A percentile compares a stretch with the other conserved stretches of the same genome.
Evolutionary conservation across 2,888 invertebrate genomes (phyloP).

Genomic region (Dermolepida albohirtum): DNA sequence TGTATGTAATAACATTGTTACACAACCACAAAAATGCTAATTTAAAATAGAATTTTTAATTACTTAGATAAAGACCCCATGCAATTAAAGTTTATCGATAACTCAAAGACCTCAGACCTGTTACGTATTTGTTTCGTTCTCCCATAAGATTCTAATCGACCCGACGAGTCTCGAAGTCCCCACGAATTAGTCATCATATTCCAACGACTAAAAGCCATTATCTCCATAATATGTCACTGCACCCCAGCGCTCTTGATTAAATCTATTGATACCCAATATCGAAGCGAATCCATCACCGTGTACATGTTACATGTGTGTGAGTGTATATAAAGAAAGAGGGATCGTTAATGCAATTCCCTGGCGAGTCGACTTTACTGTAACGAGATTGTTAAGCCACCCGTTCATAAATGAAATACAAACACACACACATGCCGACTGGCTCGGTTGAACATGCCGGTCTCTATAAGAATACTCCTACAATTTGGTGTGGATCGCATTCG

Average conservation of each 20-base stretch:
- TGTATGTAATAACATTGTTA: too few species aligned
- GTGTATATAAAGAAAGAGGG: too few species aligned
- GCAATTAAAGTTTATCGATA: too few species aligned
- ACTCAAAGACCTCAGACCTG: not conserved
- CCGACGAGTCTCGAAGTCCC: conserved; percentile 13
- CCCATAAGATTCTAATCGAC: conserved; percentile 7
- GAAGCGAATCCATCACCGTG: conserved; percentile 17
- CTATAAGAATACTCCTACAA: not conserved
- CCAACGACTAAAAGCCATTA: conserved; percentile 37
- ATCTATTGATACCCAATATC: conserved; percentile 38
- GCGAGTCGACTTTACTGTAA: conserved; percentile 10
- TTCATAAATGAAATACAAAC: conserved; percentile 23
- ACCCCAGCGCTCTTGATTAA: conserved; percentile 34
- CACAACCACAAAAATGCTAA: too few species aligned
- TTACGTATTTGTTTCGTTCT: not conserved
- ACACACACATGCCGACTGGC: not conserved
- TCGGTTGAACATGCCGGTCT: not conserved
- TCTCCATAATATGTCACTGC: conserved; percentile 36
- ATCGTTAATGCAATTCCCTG: too few species aligned
- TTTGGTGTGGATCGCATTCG: not conserved
- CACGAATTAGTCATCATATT: conserved; percentile 37
- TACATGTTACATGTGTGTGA: too few species aligned
- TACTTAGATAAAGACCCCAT: too few species aligned
- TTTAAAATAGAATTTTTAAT: too few species aligned
- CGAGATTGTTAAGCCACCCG: conserved; percentile 25